Evolutionary conservation across 1,140 invertebrate genomes (phyloP), one percentile per base, ranked within the genome.

Genomic region (Harpegnathos saltator): DNA sequence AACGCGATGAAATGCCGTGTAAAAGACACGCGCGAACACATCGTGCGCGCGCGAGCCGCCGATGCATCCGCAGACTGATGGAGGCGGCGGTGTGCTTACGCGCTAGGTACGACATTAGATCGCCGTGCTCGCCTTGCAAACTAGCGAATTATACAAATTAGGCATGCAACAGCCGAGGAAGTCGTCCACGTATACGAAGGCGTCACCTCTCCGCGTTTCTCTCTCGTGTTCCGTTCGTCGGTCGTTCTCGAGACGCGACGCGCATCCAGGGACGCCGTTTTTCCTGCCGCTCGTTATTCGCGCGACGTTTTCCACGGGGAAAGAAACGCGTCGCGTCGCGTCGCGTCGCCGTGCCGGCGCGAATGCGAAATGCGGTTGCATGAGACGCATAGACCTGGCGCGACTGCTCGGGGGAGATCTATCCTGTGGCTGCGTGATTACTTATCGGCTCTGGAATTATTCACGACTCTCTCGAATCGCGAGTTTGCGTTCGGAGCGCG

Each of bases 41-140:
- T 83, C 24, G 59, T 56, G 54, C 69, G 68, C 24, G 59, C 68
- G 54, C 69, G 68, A 26, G 14, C 17, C 61, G 73, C 75, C 50
- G 38, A 52, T 50, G 83, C 73, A 44, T 17, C 44, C 33, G 74
- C n/a, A n/a, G 56, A 58, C 83, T 26, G 22, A 59, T 78, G 74
- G 75, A 73, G 65, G 50, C 38, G 54, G 61, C 63, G 59, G 58
- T 29, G 72, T 72, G 68, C 68, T 85, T 86, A 85, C 77, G 83
- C 81, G 83, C 71, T 58, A 68, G 85, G 80, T 71, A 85, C 69
- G 85, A 85, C 85, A 81, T 63, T 62, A 71, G 83, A 82, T 71
- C 26, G 48, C 66, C 84, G 85, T 86, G 85, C 66, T 85, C 48
- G 17, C 61, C 68, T 68, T 86, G 61, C 26, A 68, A 86, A 86